phyloP scores from a whole-genome alignment of 2,113 vertebrate genomes.

The Phaethornis superciliosus region DNA sequence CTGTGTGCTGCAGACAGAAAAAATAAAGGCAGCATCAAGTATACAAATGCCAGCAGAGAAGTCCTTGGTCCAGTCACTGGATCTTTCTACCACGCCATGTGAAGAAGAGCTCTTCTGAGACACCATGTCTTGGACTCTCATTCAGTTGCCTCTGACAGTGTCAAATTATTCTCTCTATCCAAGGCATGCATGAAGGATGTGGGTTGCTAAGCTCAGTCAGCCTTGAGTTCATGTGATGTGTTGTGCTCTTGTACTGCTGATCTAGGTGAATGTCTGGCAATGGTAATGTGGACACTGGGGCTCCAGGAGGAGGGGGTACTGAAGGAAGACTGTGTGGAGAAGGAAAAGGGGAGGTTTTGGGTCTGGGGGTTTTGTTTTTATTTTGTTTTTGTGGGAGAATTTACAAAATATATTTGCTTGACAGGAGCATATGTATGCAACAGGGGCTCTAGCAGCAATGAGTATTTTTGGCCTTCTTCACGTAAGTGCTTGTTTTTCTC shows the following conservation, averaged over 20 bases:
- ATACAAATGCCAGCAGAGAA: background rate
- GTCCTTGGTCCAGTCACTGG: background rate
- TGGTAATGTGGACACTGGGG: background rate
- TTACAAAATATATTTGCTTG: background rate
- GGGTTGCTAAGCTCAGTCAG: background rate
- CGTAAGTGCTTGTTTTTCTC: background rate
- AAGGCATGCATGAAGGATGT: background rate
- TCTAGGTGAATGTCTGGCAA: background rate
- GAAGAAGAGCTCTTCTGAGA: slow-evolving; percentile 18
- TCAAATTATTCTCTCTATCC: slow-evolving; percentile 16
- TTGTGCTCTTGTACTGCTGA: background rate
- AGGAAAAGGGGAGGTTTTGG: background rate
- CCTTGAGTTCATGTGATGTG: background rate
- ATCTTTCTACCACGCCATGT: background rate
- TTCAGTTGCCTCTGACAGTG: background rate
- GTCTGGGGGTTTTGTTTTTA: no score
- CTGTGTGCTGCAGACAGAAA: background rate
- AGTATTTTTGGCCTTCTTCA: background rate
- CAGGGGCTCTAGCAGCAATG: background rate
- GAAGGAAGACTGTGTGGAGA: background rate
- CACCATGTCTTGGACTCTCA: background rate
- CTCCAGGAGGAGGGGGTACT: background rate
- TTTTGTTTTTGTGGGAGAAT: background rate
- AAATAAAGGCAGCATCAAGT: background rate
- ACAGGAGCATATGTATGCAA: background rate